Conservation (phyloP, 2,888 invertebrate genomes). For the Diploptera punctata region DNA sequence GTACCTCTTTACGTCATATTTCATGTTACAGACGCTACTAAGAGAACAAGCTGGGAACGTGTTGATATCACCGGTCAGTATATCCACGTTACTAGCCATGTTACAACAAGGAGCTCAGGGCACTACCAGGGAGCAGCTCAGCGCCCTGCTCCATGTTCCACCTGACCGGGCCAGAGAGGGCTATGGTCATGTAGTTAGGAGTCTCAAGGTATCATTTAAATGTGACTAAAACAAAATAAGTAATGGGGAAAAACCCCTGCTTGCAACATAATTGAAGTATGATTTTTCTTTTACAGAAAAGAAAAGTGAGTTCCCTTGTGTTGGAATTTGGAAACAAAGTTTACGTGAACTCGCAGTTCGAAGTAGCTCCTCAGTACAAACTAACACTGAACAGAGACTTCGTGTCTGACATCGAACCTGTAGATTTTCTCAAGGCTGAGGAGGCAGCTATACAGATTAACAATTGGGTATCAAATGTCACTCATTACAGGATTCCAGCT, state of each 20-base stretch:
- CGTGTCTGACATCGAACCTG: constrained; percentile 33
- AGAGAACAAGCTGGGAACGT: constrained; percentile 49
- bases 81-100: constrained; percentile 57
- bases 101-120: constrained; percentile 59
- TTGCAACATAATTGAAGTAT: no score
- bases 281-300: constrained; percentile 42
- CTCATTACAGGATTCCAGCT: constrained; percentile 37
- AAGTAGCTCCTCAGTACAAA: constrained; percentile 53
- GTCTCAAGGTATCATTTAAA: constrained; percentile 28
- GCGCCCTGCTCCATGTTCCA: constrained; percentile 51
- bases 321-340: constrained; percentile 56
- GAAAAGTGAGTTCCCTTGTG: constrained; percentile 53
- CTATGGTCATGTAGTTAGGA: constrained; percentile 33
- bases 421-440: constrained; percentile 35
- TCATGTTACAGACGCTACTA: constrained; percentile 28
- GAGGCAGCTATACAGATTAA: constrained; percentile 40
- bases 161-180: constrained; percentile 50
- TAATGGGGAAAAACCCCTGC: no score
- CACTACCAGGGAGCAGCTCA: constrained; percentile 53
- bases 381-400: constrained; percentile 47
- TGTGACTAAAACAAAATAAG: no score
- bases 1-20: no score
- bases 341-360: constrained; percentile 54
- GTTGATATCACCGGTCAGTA: constrained; percentile 59
- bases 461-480: constrained; percentile 38